Evolutionary conservation across 1,140 invertebrate species (phyloP).

Genomic region (Drosophila pachea): DNA sequence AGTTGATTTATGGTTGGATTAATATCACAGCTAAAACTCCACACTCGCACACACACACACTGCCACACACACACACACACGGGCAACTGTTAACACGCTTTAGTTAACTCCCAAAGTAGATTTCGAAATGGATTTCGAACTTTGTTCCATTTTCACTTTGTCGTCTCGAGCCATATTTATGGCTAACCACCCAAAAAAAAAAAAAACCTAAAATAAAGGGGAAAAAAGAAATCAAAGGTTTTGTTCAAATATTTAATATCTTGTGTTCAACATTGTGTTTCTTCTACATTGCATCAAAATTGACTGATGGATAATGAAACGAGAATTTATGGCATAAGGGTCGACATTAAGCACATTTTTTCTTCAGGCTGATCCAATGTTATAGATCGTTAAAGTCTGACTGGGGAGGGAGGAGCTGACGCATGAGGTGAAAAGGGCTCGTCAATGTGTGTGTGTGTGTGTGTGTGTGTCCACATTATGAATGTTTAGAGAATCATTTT

Average conservation of each 20-base stretch:
- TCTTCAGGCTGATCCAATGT: too few species aligned
- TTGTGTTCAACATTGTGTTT: slow-evolving; percentile 9
- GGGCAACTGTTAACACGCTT: slow-evolving; percentile 28
- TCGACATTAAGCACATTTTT: too few species aligned
- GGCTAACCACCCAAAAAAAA: neutral
- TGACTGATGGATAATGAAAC: slow-evolving; percentile 19
- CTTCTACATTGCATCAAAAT: slow-evolving; percentile 3
- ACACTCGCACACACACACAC: neutral
- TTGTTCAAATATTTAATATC: slow-evolving; percentile 37
- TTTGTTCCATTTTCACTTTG: slow-evolving; percentile 73
- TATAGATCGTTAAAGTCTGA: too few species aligned
- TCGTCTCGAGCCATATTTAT: slow-evolving; percentile 28
- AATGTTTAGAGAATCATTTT: too few species aligned
- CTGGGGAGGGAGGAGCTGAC: too few species aligned
- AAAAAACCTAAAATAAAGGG: too few species aligned
- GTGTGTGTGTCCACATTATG: too few species aligned
- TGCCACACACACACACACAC: neutral
- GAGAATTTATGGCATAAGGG: too few species aligned
- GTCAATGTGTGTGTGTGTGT: too few species aligned
- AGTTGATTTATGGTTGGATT: slow-evolving; percentile 61
- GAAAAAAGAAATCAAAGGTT: neutral
- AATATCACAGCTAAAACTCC: slow-evolving; percentile 52
- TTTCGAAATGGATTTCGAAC: slow-evolving; percentile 72
- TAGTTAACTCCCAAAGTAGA: slow-evolving; percentile 50
- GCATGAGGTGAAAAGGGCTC: too few species aligned